Base-by-base conservation (phyloP, 2,113 vertebrate genomes). In the Dunckerocampus dactyliophorus region DNA sequence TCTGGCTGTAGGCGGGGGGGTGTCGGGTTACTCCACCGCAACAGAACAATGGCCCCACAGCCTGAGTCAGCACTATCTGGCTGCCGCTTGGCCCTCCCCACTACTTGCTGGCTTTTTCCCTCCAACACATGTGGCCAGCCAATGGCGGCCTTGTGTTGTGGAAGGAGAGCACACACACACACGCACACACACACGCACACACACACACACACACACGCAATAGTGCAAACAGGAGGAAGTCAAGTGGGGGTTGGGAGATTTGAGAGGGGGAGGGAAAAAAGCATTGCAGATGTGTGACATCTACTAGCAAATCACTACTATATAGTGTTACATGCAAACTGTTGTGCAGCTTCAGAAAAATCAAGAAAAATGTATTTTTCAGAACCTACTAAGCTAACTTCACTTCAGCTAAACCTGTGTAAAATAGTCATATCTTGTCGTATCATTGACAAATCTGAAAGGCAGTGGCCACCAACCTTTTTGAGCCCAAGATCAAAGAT, bases 31-130 rank as follows among this genome's bases (percentile, higher is more conserved):
- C 88, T 7, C 71, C 71, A 46, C 59, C 1, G 17, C 39, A 12
- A 5, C 53, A 80, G 82, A 89, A 89, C 86, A 89, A 89, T 89
- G 75, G 85, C 61, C 73, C 57, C 8, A 75, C 59, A 19, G 76
- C 79, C 83, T 88, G 84, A 89, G 83, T 89, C 88, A 88, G 88
- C 88, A 87, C 73, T 82, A 78, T 79, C 73, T 75, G 50, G 39
- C 72, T 34, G 60, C 72, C 65, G 62, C 24, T 43, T 43, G 39
- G 1, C 74, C 74, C 79, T 80, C 62, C 67, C 52, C 63, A 47
- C 60, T 71, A 62, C 80, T 77, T 56, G 60, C 77, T 49, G 50
- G 60, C 63, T 78, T 83, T 75, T 82, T 76, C 80, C 81, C 82
- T 82, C 82, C 82, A 72, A 77, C 72, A 75, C 60, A 75, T 70